These are phyloP conservation scores for Diacarnus erythraeanus DNA, from an alignment of 37 sponge, comb jelly and placozoan genomes.

Conservation along the genomic window DNA sequence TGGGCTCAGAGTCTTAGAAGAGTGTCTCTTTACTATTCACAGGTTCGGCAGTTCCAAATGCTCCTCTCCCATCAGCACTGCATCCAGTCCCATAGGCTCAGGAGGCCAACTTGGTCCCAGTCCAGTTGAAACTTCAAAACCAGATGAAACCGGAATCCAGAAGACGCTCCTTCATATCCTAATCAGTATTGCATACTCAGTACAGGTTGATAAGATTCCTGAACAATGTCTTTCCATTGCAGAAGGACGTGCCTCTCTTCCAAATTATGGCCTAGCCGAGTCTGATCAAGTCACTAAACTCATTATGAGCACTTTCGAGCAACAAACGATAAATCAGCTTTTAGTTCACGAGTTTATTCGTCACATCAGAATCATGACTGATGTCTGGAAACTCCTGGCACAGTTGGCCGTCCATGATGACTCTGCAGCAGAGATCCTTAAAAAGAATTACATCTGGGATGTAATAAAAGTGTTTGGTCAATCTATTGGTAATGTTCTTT, in stretches of 20 bases:
- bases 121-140: not conserved
- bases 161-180: constrained; percentile 27
- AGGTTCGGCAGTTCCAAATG: not conserved
- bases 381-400: constrained; percentile 41
- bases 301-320: constrained; percentile 35
- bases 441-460: constrained; percentile 43
- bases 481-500: constrained; percentile 23
- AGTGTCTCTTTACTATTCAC: constrained; percentile 30
- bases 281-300: constrained; percentile 23
- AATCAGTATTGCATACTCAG: constrained; percentile 36
- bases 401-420: constrained; percentile 5
- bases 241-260: constrained; percentile 16
- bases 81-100: constrained; percentile 6
- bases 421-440: constrained; percentile 8
- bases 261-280: constrained; percentile 8
- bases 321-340: constrained; percentile 15
- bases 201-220: constrained; percentile 15
- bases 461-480: constrained; percentile 31
- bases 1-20: constrained; percentile 35
- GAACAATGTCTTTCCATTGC: constrained; percentile 36
- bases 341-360: constrained; percentile 14
- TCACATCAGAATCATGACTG: constrained; percentile 33
- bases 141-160: constrained; percentile 14
- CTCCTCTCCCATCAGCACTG: not conserved
- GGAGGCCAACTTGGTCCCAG: not conserved